Conservation (phyloP, 2,888 invertebrate species). For the Galerucella nymphaeae region DNA sequence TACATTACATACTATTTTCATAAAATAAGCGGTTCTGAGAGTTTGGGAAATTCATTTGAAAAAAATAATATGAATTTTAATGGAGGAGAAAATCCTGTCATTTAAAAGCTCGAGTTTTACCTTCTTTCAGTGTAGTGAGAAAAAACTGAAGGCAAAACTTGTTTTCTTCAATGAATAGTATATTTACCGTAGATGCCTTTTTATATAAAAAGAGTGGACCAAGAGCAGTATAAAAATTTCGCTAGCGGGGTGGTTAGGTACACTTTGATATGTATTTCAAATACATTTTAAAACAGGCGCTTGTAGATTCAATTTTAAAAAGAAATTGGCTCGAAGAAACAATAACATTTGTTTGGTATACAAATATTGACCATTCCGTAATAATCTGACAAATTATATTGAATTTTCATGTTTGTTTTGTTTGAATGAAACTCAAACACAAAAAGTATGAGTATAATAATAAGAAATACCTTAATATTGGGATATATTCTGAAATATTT, state of each 20-base stretch:
- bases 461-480: background rate
- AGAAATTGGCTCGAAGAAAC: constrained; percentile 39
- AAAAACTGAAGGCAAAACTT: constrained; percentile 47
- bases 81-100: no score
- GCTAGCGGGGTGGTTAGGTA: constrained; percentile 46
- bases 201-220: constrained; percentile 48
- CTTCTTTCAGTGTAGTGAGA: constrained; percentile 7
- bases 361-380: constrained; percentile 39
- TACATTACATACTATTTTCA: no score
- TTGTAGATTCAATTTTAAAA: constrained; percentile 26
- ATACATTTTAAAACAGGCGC: constrained; percentile 57
- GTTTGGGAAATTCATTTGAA: no score
- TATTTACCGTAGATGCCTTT: constrained; percentile 56
- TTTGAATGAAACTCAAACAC: constrained; percentile 32
- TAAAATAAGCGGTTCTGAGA: no score
- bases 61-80: no score
- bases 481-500: background rate
- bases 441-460: background rate
- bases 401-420: constrained; percentile 38
- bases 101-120: background rate
- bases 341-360: constrained; percentile 39
- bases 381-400: constrained; percentile 40
- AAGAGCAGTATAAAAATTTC: constrained; percentile 59
- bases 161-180: constrained; percentile 62
- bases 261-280: constrained; percentile 61